Base-by-base conservation (phyloP, 2,888 invertebrate species). In the Cerastis leucographa region DNA sequence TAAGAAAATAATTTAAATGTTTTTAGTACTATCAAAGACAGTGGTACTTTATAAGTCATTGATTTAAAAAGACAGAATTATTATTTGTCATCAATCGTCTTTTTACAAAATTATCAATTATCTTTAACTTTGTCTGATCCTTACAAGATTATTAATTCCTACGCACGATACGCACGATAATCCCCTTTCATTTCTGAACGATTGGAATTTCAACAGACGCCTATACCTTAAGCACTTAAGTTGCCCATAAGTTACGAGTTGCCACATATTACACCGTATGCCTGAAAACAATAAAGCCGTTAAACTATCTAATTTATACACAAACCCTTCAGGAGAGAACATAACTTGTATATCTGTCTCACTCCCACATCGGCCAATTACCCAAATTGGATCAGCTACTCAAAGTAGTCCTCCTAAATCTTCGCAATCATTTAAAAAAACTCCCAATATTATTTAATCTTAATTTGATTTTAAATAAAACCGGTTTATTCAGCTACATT, bases 291-390 rank as follows among this genome's bases (percentile, higher is more conserved):
- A 86, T 87, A 81, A 80, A 84, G 86, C 79, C 69, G 68, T 88
- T 87, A 76, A 87, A 87, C 89, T 83, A 81, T 81, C 66, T 83
- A 82, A 87, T 83, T 85, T 80, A 84, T 75, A 85, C 75, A 85
- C 64, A 74, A 79, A 85, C 78, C 83, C 81, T 89, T 90, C 86
- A 88, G 75, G 83, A 87, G 88, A 83, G 86, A 85, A 80, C 81
- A 81, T 74, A 73, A 51, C 46, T 56, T 72, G 73, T 74, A 78
- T 69, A 46, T 66, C 74, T 69, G 29, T 87, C 87, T 88, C 85
- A 19, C 85, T 90, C 77, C 68, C 87, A 88, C 90, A 85, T 85
- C 78, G 80, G 46, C 29, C 68, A 67, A 67, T 61, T 35, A 49
- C 72, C 75, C 54, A 49, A 65, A 71, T 68, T 61, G 8, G 29